These are phyloP conservation scores for Heliconius melpomene DNA, from an alignment of 1,140 invertebrate genomes.

Conservation along the genomic window DNA sequence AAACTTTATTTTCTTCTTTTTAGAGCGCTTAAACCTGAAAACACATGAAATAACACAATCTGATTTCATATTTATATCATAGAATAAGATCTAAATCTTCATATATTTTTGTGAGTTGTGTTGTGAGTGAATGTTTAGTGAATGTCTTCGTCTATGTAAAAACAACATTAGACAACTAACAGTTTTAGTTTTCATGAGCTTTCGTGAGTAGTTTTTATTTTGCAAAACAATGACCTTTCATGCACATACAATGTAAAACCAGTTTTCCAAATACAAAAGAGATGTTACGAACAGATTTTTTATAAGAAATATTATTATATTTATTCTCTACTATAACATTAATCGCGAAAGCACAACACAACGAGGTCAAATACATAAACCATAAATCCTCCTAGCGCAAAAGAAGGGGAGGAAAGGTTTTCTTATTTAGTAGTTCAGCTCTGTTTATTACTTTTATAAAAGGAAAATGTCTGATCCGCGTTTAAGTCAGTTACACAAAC, in stretches of 20 bases:
- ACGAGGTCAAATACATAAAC: constrained; percentile 76
- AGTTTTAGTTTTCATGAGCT: not conserved
- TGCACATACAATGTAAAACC: not conserved
- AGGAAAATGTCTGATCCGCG: constrained; percentile 45
- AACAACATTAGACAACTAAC: not conserved
- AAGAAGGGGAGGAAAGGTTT: constrained; percentile 63
- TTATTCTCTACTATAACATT: constrained; percentile 54
- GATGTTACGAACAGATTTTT: not conserved
- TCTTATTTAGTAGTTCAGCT: constrained; percentile 58
- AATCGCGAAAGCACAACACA: constrained; percentile 60
- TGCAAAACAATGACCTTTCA: not conserved
- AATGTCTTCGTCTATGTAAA: not conserved
- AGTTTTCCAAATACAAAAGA: not conserved
- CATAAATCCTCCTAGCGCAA: constrained; percentile 67
- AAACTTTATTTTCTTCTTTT: too few relatives aligned
- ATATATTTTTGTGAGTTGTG: too few relatives aligned
- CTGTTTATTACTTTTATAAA: constrained; percentile 62
- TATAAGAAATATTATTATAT: constrained; percentile 33
- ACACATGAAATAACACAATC: not conserved
- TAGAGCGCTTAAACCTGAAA: not conserved
- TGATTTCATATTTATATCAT: not conserved
- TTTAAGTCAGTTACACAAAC: constrained; percentile 12
- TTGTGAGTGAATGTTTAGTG: too few relatives aligned
- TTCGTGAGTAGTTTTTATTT: not conserved
- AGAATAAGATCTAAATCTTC: not conserved